Evolutionary conservation across 2,888 invertebrate genomes (phyloP), one percentile per base, ranked within the genome.

Genomic region (Keiferia lycopersicella): DNA sequence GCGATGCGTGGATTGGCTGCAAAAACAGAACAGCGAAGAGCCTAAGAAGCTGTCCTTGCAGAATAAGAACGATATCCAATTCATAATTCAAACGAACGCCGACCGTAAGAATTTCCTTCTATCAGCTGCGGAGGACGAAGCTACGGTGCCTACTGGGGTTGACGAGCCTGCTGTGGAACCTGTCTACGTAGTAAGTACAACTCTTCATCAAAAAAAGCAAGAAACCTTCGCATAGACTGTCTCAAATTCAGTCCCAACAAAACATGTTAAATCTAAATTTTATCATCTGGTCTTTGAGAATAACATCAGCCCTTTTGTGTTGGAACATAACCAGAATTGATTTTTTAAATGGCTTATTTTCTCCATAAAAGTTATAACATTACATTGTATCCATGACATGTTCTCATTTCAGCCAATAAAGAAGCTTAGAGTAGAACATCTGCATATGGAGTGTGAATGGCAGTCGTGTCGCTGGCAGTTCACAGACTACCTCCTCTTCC

Each of bases 381-480:
- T 26, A 26, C 6, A 26, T 50, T 50, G 11, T 41, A 11, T 45
- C 41, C 14, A 16, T 45, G 41, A 45, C 1, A 6, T n/a, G 3
- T 16, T 16, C 10, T 16, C 12, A n/a, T 73, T 81, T 63, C 74
- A 91, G 91, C 80, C 87, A 2, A 14, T 83, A 50, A 71, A 76
- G 26, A 77, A 73, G 10, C 69, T 91, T 14, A 76, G 88, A 12
- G 68, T 76, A 7, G 78, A 82, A 1, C 66, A 77, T 14, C 72
- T 92, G 1, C 72, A 67, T 0, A 73, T 91, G 74, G 85, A 84
- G 53, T 95, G 95, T 74, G 93, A 93, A 63, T 95, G 95, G 95
- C 84, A 87, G 63, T 79, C 84, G 0, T 95, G 95, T 74, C 67
- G 71, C 8, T 79, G 78, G 64, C 71, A 71, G 11, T 81, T 77